These are phyloP conservation scores for Baronia brevicornis DNA, from an alignment of 2,888 invertebrate species.

Conservation along the genomic window DNA sequence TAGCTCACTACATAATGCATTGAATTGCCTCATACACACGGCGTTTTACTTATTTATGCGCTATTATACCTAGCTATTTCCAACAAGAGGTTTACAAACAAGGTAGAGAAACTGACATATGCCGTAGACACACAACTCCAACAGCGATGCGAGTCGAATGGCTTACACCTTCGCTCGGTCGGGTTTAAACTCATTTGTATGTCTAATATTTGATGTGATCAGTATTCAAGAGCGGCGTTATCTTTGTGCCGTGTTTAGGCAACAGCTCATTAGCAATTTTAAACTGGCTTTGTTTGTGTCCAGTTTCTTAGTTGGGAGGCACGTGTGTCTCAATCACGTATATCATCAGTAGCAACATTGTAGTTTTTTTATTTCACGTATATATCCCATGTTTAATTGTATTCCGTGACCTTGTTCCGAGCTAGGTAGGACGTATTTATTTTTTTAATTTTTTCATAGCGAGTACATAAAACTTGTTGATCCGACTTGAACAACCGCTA, in stretches of 20 bases:
- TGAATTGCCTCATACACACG: conserved; percentile 28
- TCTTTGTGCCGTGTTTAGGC: conserved; percentile 54
- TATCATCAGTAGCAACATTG: conserved; percentile 20
- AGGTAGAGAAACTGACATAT: conserved; percentile 3
- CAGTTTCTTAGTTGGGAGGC: conserved; percentile 18
- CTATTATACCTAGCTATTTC: conserved; percentile 11
- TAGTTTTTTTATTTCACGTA: conserved; percentile 15
- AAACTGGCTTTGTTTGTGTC: conserved; percentile 53
- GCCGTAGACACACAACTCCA: background rate
- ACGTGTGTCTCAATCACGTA: conserved; percentile 18
- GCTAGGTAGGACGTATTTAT: conserved; percentile 6
- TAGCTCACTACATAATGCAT: conserved; percentile 32
- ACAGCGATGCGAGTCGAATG: conserved; percentile 10
- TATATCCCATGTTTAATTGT: conserved; percentile 10
- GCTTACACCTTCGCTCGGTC: conserved; percentile 19
- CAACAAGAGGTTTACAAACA: conserved; percentile 10
- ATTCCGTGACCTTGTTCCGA: conserved; percentile 15
- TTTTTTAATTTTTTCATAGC: conserved; percentile 8
- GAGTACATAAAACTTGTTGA: too few species aligned
- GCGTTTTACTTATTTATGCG: conserved; percentile 25
- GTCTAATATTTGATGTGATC: conserved; percentile 37
- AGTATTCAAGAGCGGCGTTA: conserved; percentile 45
- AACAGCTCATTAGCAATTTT: conserved; percentile 62
- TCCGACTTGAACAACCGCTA: too few species aligned
- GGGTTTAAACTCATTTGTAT: conserved; percentile 27